Base-by-base conservation (phyloP, 2,888 invertebrate species). In the Archips xylosteana region DNA sequence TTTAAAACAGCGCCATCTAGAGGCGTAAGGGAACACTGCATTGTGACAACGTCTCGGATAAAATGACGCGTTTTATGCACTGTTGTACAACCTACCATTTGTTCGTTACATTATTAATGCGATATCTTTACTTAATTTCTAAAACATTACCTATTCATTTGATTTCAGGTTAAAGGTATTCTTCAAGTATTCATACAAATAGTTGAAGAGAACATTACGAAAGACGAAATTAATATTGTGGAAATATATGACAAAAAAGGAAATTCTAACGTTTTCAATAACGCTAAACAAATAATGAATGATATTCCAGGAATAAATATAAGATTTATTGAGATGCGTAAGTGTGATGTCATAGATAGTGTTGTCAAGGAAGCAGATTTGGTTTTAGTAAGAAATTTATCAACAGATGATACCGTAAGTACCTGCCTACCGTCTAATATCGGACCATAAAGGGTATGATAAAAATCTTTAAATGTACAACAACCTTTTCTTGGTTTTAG, bases 121-220 rank as follows among this genome's bases (percentile, higher is more conserved):
- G 39, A 39, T 5, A 39, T 5, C 5, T 39, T 5, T 39, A 39
- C 6, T 39, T 39, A 39, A 6, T 39, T 5, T 5, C 4, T 5
- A 39, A 39, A 39, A 39, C 23, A 23, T 23, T 1, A 1, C 42
- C 0, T 10, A 8, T 51, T 51, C 15, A 15, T 8, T 47, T 15
- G 2, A 61, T 78, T 77, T 63, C 77, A 82, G 82, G 36, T 77
- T 42, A 45, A 51, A 8, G 63, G 73, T n/a, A 70, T 75, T 15
- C 57, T 80, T 10, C 69, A 76, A 23, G 70, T 79, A 12, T 73
- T 75, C 9, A 34, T 78, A 45, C 80, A 82, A 78, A 77, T 80
- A 12, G 65, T 81, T 10, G 63, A 75, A 8, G 80, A 82, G 76
- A 76, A 79, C 71, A 54, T 77, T 10, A 74, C 73, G 54, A 76